Base-by-base conservation (phyloP, 2,888 invertebrate genomes). In the Rhingia campestris region DNA sequence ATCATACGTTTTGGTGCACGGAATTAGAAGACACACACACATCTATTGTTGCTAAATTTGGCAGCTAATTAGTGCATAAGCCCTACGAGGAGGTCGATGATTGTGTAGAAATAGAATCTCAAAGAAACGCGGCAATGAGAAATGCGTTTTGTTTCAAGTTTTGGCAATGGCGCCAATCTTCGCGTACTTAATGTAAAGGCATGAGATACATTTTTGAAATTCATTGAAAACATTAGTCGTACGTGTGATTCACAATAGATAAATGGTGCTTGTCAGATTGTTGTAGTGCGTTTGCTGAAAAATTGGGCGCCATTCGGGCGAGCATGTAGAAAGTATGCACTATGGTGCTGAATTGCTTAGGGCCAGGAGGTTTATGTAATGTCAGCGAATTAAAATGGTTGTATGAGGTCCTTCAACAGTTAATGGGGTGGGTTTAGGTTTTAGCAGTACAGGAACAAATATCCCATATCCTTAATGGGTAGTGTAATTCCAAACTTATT, bases 91-190 rank as follows among this genome's bases (percentile, higher is more conserved):
- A 73, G 77, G 81, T 74, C 64, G 79, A 81, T 70, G 81, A 75
- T 75, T 37, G 67, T 49, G 45, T 63, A 37, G 43, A 72, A 82
- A 82, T 77, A 77, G 72, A 35, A 67, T 61, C 54, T 37, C 66
- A 51, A 76, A 66, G 43, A 47, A 66, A 77, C 61, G 47, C 58
- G 54, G n/a, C 49, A 35, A 76, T 81, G 77, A 77, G 67, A 73
- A 67, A 73, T 73, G 72, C 49, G 70, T 63, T 72, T 66, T 51
- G 63, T 7, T 63, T 14, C 14, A 49, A 63, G 45, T 53, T 79
- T 82, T 82, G 82, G 82, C 79, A 82, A 79, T 82, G 79, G 73
- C 82, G 79, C 82, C 79, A 67, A 39, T 67, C 12, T 14, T 22
- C 22, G 6, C 37, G 39, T 35, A 53, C 10, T 41, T 10, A n/a